phyloP scores from a whole-genome alignment of 2,888 invertebrate species.

The Linhomoeus sp. region DNA sequence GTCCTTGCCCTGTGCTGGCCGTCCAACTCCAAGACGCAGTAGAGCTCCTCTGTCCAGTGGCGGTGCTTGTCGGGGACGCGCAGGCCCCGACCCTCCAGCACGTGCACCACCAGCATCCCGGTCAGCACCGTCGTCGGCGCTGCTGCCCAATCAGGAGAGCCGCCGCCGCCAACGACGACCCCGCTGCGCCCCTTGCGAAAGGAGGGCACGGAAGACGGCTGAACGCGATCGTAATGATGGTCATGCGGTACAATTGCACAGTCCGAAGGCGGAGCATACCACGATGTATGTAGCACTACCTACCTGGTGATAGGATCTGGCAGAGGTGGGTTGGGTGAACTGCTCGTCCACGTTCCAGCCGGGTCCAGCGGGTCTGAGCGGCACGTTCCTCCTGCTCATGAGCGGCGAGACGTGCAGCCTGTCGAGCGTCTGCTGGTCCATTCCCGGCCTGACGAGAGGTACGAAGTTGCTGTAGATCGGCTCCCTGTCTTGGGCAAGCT shows the following conservation, averaged over 20 bases:
- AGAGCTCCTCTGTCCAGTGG: slow-evolving; percentile 45
- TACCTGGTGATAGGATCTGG: too few species aligned
- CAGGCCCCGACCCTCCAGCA: slow-evolving; percentile 34
- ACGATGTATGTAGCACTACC: too few species aligned
- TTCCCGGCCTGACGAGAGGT: neutral
- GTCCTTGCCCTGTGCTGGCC: slow-evolving; percentile 47
- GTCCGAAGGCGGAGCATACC: too few species aligned
- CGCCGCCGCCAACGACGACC: too few species aligned
- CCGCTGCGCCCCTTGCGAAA: too few species aligned
- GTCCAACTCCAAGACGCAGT: slow-evolving; percentile 92
- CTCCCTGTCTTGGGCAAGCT: too few species aligned
- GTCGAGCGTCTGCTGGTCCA: neutral
- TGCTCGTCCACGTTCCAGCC: slow-evolving; percentile 21
- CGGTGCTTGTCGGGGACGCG: slow-evolving; percentile 21
- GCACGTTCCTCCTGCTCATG: slow-evolving; percentile 18
- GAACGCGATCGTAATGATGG: too few species aligned
- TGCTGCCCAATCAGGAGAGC: too few species aligned
- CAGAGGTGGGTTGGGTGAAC: too few species aligned
- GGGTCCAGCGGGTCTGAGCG: slow-evolving; percentile 21
- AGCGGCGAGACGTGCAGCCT: slow-evolving; percentile 22
- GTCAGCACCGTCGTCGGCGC: slow-evolving; percentile 16
- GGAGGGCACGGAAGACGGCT: too few species aligned
- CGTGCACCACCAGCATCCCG: slow-evolving; percentile 28
- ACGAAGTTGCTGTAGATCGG: neutral
- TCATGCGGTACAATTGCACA: too few species aligned